Base-by-base conservation (phyloP, 2,797 vertebrate genomes). In the Leuciscus waleckii region DNA sequence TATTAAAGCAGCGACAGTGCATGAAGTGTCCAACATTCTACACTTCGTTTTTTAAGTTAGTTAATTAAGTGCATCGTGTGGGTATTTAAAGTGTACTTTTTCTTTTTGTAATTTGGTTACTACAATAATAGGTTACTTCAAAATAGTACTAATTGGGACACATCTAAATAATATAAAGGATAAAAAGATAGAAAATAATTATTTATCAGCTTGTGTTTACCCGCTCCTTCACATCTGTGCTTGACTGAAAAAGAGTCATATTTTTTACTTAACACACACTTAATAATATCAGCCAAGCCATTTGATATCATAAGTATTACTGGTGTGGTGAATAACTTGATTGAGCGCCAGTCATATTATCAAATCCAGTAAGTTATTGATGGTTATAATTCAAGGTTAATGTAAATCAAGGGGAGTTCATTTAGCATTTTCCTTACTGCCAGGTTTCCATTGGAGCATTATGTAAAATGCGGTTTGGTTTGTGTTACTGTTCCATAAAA, bases 311-410 rank as follows among this genome's bases (percentile, higher is more conserved):
- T 83, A 83, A 83, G 29, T 51, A 39, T 49, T 41, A 65, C 16
- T 41, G 21, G 56, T 82, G 70, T 83, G 70, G 56, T 43, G 41
- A 83, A 84, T 32, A 87, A 89, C 88, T 84, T 85, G 86, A 43
- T 29, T 77, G 89, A 85, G 77, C 9, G 49, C 29, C 43, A 76
- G 70, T 65, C 87, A 87, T 90, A 89, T 87, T 85, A 75, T 90
- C 81, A 86, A 90, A 87, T 93, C 84, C 87, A 86, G 87, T 94
- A 93, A 94, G 83, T 92, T 86, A 26, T 68, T 90, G 87, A 61
- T 89, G 78, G 81, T 94, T 94, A 93, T 92, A 92, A 92, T 91
- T 91, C 89, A 91, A 91, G 90, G 90, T 93, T 94, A 91, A 93
- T 94, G 91, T 92, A 94, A 94, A 93, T 94, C 92, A 90, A 89